Evolutionary conservation across 2,113 vertebrate species (phyloP), one percentile per base, ranked within the genome.

Genomic region (Crotophaga sulcirostris): DNA sequence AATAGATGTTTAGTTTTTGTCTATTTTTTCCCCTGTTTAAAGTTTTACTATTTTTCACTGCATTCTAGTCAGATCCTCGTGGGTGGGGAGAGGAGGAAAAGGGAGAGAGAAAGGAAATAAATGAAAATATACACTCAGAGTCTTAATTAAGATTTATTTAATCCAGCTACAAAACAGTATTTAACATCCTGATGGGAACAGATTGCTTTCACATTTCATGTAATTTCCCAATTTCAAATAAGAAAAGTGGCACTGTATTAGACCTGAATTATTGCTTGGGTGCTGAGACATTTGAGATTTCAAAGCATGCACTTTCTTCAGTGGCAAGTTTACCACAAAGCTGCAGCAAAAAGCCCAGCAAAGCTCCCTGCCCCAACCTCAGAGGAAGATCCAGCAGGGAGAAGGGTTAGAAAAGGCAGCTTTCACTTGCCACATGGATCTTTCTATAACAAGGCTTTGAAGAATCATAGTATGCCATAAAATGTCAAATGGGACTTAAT

Each of bases 141-240:
- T 85, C 85, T 75, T 87, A 80, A 93, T 93, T 95, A 87, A 91
- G 85, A 93, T 96, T 96, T 94, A 95, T 72, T 92, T 94, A 91
- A 84, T 81, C 88, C 83, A 78, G 60, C 73, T 59, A 93, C 79
- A 96, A 95, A 96, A 88, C 92, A 95, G 88, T 88, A 93, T 92
- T 94, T 96, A 94, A 73, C 88, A 93, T 96, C 87, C 85, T 92
- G 92, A 96, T 89, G 93, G 79, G 68, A 96, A 76, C 72, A 96
- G 90, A 95, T 92, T 95, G 92, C 92, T 86, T 94, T 94, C 96
- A 72, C 76, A 82, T 90, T 90, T 75, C 47, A 84, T 86, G 54
- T 15, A 87, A 92, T 81, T 97, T 87, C 76, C 69, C 80, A 87
- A 89, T 95, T 96, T 87, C 56, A 94, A 95, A 86, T 84, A 51